Evolutionary conservation across 2,113 vertebrate genomes (phyloP).

Genomic region (Notothenia coriiceps): DNA sequence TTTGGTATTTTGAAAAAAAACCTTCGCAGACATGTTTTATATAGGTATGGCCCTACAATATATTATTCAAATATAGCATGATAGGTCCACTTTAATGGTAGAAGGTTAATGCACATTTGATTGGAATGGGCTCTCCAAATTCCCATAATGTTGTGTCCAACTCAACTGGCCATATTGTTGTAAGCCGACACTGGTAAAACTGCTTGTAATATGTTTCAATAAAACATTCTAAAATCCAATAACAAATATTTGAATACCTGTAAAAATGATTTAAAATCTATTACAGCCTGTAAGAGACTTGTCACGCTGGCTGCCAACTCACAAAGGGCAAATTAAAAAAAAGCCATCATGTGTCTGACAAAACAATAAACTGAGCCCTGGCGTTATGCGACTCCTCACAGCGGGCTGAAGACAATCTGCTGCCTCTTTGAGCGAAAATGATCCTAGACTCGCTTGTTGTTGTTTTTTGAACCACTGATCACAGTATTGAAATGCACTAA

Average conservation of each 20-base stretch:
- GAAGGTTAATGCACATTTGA: not conserved
- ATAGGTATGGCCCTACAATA: too few relatives aligned
- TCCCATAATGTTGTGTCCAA: not conserved
- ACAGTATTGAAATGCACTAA: not conserved
- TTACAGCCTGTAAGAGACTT: not conserved
- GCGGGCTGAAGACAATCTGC: not conserved
- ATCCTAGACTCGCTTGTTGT: not conserved
- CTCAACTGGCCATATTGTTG: too few relatives aligned
- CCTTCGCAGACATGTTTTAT: too few relatives aligned
- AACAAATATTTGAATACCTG: not conserved
- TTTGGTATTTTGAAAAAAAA: too few relatives aligned
- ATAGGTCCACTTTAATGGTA: not conserved
- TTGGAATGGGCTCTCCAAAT: not conserved
- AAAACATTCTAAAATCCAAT: not conserved
- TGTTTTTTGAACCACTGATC: not conserved
- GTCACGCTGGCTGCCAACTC: not conserved
- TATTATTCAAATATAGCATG: too few relatives aligned
- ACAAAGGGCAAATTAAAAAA: conserved; percentile 24
- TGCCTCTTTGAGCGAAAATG: not conserved
- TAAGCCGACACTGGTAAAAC: too few relatives aligned
- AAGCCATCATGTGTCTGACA: too few relatives aligned
- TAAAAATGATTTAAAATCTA: not conserved
- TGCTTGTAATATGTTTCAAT: not conserved
- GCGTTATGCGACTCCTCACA: not conserved
- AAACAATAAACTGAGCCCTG: conserved; percentile 1